These are phyloP conservation scores for Tachina grossa DNA, from an alignment of 2,888 invertebrate species.

Conservation along the genomic window DNA sequence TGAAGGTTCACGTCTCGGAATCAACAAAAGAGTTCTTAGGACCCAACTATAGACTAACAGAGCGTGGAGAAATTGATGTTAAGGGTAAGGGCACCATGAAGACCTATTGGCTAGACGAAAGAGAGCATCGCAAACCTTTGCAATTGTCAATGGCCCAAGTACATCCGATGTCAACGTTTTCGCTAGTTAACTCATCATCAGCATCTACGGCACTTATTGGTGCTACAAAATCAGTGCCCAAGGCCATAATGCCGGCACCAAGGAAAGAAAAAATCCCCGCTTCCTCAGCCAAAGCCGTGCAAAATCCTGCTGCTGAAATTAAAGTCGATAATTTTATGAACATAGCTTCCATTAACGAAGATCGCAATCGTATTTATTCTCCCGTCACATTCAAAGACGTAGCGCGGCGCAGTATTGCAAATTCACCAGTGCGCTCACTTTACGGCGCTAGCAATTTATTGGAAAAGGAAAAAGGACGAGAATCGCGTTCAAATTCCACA, in stretches of 20 bases:
- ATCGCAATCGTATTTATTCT: slow-evolving; percentile 89
- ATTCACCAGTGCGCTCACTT: slow-evolving; percentile 87
- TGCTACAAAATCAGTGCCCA: slow-evolving; percentile 67
- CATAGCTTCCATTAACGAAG: slow-evolving; percentile 77
- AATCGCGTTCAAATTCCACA: slow-evolving; percentile 89
- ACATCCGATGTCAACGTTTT: slow-evolving; percentile 76
- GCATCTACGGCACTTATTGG: slow-evolving; percentile 33
- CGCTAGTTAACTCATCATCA: slow-evolving; percentile 32
- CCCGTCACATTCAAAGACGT: slow-evolving; percentile 94
- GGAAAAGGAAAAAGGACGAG: slow-evolving; percentile 83
- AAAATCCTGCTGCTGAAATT: slow-evolving; percentile 26
- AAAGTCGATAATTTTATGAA: slow-evolving; percentile 64
- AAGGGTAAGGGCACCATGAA: slow-evolving; percentile 97
- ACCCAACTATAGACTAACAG: slow-evolving; percentile 88
- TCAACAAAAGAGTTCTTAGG: slow-evolving; percentile 91
- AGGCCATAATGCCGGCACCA: slow-evolving; percentile 73
- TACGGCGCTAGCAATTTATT: slow-evolving; percentile 72
- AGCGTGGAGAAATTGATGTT: slow-evolving; percentile 93
- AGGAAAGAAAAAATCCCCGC: slow-evolving; percentile 53
- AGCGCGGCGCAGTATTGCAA: slow-evolving; percentile 89
- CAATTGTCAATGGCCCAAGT: slow-evolving; percentile 78
- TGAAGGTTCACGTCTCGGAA: slow-evolving; percentile 97
- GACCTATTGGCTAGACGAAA: slow-evolving; percentile 92
- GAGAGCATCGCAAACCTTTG: slow-evolving; percentile 86
- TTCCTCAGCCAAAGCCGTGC: background rate